Evolutionary conservation across 64 coral and sea anemone genomes (phyloP), one percentile per base, ranked within the genome.

Genomic region (Dendrophyllia cribrosa): DNA sequence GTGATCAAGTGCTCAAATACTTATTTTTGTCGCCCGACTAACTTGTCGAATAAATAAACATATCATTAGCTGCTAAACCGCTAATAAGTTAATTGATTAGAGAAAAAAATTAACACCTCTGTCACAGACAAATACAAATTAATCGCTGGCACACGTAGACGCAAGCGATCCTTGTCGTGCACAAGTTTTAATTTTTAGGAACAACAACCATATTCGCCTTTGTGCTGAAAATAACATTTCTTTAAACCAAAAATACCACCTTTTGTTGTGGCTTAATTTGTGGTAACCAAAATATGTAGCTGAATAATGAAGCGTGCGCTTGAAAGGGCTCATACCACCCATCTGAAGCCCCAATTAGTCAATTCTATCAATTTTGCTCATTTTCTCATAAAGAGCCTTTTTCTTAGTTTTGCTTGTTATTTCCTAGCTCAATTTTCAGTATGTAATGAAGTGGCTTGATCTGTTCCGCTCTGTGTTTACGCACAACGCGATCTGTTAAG

Each of bases 271-370:
- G 46, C n/a, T 15, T 19, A 34, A 13, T 19, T 14, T 83, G 19
- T 84, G 62, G 80, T 84, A 84, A 84, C 80, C 80, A 69, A 69
- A 84, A 2, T 84, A 84, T 84, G 80, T n/a, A 7, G 15, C 34
- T 34, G 55, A 13, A 21, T 19, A 20, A 4, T 19, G 46, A 48
- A 7, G 5, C 72, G 45, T 20, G 44, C 17, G 72, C 12, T 56
- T 56, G 7, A 12, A 7, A 9, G 12, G 7, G 1, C 12, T 7
- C 53, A 5, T 7, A 5, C 12, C 53, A 56, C 5, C 1, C 53
- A 56, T 5, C 6, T 10, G 6, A 55, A 7, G 11, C 52, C 11
- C 52, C 6, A 55, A 9, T 56, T 7, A 50, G 9, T 67, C 51
- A 55, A 24, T 50, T 51, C 60, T 15, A 51, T 66, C 34, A 44